Evolutionary conservation across 1,140 invertebrate genomes (phyloP).

Genomic region (Bombus difficillimus): DNA sequence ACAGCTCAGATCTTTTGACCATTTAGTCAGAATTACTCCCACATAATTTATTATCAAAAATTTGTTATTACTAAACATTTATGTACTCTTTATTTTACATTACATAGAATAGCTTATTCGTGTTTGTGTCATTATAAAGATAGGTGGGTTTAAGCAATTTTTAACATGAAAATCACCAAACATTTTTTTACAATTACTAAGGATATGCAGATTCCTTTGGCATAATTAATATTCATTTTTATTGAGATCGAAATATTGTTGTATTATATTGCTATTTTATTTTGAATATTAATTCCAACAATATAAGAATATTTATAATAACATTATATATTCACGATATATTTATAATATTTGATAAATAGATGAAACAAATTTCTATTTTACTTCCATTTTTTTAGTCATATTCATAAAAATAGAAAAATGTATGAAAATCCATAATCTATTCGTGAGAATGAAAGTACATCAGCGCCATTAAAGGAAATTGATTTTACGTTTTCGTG

Average conservation of each 20-base stretch:
- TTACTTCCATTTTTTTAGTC: too few species aligned
- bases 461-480: background rate
- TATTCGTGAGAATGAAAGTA: background rate
- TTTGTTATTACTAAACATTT: background rate
- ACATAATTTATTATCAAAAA: background rate
- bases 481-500: background rate
- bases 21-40: background rate
- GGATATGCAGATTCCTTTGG: background rate
- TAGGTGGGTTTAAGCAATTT: background rate
- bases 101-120: background rate
- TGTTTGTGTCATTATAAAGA: background rate
- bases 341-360: too few species aligned
- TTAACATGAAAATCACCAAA: background rate
- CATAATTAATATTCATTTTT: background rate
- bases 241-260: background rate
- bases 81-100: background rate
- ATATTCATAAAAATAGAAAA: background rate
- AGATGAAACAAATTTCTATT: too few species aligned
- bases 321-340: too few species aligned
- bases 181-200: too few species aligned
- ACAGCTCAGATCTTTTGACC: background rate
- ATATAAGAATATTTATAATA: too few species aligned
- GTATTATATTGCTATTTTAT: background rate
- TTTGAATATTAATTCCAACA: background rate
- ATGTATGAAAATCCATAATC: background rate